A percentile compares a stretch with the other conserved stretches of the same genome.
Conservation (phyloP, 1,140 invertebrate genomes). For the Bombus sylvicola region DNA sequence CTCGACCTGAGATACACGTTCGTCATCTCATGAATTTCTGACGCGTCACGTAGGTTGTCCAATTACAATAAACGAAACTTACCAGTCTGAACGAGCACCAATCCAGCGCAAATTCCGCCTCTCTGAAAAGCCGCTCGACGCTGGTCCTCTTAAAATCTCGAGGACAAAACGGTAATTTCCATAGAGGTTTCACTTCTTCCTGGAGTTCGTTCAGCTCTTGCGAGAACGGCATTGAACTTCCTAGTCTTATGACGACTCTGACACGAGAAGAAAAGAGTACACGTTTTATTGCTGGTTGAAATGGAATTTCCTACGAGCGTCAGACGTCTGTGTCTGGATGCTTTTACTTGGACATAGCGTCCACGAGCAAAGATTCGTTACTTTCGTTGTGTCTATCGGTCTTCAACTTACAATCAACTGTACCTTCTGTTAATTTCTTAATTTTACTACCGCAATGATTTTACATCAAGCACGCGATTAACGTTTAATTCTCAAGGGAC, state of each 20-base stretch:
- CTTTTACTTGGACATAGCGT: background rate
- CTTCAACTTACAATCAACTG: no score
- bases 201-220: conserved; percentile 88
- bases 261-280: conserved; percentile 62
- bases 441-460: no score
- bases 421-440: no score
- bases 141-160: conserved; percentile 92
- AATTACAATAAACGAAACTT: conserved; percentile 59
- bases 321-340: background rate
- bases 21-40: background rate
- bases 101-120: conserved; percentile 90
- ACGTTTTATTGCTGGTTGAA: background rate
- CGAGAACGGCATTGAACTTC: conserved; percentile 90
- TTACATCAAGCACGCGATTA: no score
- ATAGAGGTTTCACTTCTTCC: conserved; percentile 91
- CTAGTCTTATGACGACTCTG: conserved; percentile 91
- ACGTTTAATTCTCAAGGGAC: no score
- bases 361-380: background rate
- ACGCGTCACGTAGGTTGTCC: background rate
- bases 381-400: background rate
- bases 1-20: conserved; percentile 39
- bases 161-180: conserved; percentile 89
- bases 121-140: conserved; percentile 91
- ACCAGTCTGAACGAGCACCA: conserved; percentile 95
- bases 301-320: background rate